These are phyloP conservation scores for Tillus elongatus DNA, from an alignment of 2,888 invertebrate species.

Conservation along the genomic window DNA sequence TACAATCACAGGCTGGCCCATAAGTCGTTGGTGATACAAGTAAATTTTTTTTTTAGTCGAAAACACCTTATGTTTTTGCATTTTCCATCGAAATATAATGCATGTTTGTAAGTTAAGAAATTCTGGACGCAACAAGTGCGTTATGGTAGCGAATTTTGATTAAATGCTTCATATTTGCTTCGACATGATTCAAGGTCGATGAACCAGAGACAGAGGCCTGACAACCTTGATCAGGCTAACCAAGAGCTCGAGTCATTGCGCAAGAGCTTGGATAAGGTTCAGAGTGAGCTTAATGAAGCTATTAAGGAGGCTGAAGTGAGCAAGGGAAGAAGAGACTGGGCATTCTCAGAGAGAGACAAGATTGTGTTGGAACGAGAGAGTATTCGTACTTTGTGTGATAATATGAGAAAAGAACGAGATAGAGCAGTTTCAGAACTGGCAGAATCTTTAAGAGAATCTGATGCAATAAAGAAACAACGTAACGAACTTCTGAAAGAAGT, in stretches of 20 bases:
- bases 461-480: conserved; percentile 82
- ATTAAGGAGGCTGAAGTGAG: conserved; percentile 68
- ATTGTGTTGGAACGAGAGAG: conserved; percentile 91
- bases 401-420: conserved; percentile 87
- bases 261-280: conserved; percentile 76
- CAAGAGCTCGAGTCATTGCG: conserved; percentile 78
- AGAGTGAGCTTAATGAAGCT: conserved; percentile 70
- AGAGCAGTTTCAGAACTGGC: conserved; percentile 89
- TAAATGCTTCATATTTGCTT: too few relatives aligned
- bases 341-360: conserved; percentile 92
- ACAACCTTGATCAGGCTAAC: conserved; percentile 72
- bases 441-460: conserved; percentile 84
- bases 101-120: too few relatives aligned
- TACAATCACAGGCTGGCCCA: too few relatives aligned
- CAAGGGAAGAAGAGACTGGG: conserved; percentile 77
- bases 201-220: conserved; percentile 46
- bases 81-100: too few relatives aligned
- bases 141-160: too few relatives aligned
- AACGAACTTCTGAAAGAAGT: conserved; percentile 75
- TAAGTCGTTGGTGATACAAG: too few relatives aligned
- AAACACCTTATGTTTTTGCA: too few relatives aligned
- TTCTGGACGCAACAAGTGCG: too few relatives aligned
- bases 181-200: conserved; percentile 24
- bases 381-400: conserved; percentile 87
- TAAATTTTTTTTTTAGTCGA: too few relatives aligned